Percentiles rank a stretch among this genome's conserved stretches.
Evolutionary conservation across 2,888 invertebrate genomes (phyloP).

Genomic region (Aelia acuminata): DNA sequence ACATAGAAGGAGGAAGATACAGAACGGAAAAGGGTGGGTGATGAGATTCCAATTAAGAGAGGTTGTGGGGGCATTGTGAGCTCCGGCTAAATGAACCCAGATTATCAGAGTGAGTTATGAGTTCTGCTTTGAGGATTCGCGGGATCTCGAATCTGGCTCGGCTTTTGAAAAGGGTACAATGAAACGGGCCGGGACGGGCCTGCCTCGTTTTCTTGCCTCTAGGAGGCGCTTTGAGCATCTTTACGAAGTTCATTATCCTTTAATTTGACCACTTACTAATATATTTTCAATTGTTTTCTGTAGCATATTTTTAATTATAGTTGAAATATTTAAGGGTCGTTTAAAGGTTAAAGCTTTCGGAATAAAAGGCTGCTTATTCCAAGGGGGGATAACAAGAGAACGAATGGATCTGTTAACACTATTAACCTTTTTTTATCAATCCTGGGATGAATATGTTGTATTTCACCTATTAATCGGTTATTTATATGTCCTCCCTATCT

Average conservation of each 20-base stretch:
- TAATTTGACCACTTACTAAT: not conserved
- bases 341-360: too few species aligned
- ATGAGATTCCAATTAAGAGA: conserved; percentile 38
- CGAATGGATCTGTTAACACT: too few species aligned
- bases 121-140: not conserved
- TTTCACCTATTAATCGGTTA: too few species aligned
- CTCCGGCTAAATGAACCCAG: conserved; percentile 13
- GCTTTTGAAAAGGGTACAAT: not conserved
- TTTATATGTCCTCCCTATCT: too few species aligned
- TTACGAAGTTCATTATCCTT: not conserved
- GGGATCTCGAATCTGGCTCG: not conserved
- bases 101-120: conserved; percentile 36
- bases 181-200: not conserved
- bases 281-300: too few species aligned
- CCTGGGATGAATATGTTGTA: too few species aligned
- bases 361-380: too few species aligned
- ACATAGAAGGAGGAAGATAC: not conserved
- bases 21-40: not conserved
- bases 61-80: conserved; percentile 13
- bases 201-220: not conserved
- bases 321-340: too few species aligned
- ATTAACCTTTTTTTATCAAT: too few species aligned
- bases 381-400: too few species aligned
- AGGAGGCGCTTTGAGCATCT: not conserved
- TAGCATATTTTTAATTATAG: too few species aligned